Conservation (phyloP, 1,140 invertebrate genomes). For the Atta cephalotes region DNA sequence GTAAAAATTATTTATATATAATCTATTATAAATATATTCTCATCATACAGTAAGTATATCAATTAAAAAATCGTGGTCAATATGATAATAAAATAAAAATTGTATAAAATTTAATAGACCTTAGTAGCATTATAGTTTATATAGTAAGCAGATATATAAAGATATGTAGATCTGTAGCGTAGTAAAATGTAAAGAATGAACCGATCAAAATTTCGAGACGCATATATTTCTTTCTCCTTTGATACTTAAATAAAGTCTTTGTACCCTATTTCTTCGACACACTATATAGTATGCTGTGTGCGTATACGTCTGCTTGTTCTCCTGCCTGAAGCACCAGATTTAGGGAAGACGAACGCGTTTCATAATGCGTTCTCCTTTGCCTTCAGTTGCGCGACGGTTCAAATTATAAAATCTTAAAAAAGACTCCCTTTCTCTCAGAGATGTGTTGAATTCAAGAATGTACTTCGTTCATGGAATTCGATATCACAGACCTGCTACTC, state of each 20-base stretch:
- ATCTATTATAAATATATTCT: conserved; percentile 2
- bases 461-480: conserved; percentile 15
- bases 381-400: background rate
- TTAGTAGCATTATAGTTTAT: background rate
- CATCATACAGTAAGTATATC: background rate
- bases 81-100: background rate
- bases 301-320: conserved; percentile 29
- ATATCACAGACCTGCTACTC: background rate
- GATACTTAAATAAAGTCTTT: conserved; percentile 53
- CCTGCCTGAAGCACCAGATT: conserved; percentile 39
- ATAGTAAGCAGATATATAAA: background rate
- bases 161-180: background rate
- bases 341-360: conserved; percentile 20
- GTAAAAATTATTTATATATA: conserved; percentile 3
- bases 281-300: no score
- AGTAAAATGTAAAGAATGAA: background rate
- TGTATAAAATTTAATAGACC: background rate
- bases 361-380: background rate
- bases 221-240: background rate
- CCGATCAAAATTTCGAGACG: conserved; percentile 2
- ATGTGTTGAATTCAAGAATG: background rate
- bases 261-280: background rate
- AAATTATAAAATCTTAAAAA: conserved; percentile 55
- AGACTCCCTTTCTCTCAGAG: background rate
- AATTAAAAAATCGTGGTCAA: background rate